A percentile compares a stretch with the other conserved stretches of the same genome.
Conservation (phyloP, 92 coral and sea anemone species). For the Blastomussa wellsi region DNA sequence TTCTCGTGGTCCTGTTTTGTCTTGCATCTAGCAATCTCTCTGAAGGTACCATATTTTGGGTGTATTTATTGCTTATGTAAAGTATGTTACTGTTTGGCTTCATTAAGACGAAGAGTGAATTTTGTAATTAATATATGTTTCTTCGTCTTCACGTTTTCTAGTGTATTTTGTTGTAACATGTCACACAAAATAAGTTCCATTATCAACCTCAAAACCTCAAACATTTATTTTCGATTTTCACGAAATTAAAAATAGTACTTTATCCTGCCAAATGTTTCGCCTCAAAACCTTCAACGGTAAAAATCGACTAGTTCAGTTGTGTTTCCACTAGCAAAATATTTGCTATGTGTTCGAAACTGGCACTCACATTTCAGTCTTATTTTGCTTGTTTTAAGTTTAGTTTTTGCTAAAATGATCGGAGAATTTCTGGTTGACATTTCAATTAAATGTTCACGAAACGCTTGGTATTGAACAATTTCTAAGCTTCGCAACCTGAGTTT, state of each 20-base stretch:
- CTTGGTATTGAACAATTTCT: background rate
- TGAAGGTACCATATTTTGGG: background rate
- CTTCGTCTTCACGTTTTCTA: background rate
- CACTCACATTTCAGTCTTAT: background rate
- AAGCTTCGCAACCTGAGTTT: too few species aligned
- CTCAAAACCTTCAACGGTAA: background rate
- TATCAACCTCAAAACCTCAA: background rate
- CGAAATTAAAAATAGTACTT: background rate
- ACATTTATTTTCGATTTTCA: background rate
- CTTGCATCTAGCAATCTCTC: background rate
- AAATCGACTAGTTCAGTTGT: too few species aligned
- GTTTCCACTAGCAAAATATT: too few species aligned
- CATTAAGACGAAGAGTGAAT: background rate
- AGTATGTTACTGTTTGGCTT: background rate
- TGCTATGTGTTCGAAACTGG: background rate
- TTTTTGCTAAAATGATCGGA: background rate
- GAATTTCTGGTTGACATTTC: background rate
- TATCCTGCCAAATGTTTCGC: background rate
- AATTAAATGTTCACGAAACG: background rate
- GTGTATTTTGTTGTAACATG: background rate
- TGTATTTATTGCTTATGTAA: background rate
- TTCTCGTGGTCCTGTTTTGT: background rate
- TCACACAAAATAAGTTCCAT: background rate
- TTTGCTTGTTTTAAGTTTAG: background rate
- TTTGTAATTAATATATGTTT: background rate